These are phyloP conservation scores for Acleris holmiana DNA, from an alignment of 2,888 invertebrate species.

Conservation along the genomic window DNA sequence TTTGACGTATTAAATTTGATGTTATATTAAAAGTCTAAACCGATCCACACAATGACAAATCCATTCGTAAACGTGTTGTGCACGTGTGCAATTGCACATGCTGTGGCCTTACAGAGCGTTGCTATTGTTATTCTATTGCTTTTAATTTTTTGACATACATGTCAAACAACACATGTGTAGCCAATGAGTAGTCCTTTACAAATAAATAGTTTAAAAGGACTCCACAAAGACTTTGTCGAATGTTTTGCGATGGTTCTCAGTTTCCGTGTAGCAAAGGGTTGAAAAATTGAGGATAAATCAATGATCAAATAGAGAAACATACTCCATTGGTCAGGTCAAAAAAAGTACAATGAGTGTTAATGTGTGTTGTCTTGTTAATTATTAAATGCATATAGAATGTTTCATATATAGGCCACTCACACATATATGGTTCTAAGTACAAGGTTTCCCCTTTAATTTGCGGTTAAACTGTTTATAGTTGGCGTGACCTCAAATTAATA, in stretches of 20 bases:
- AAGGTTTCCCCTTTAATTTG: neutral
- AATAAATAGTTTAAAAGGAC: conserved; percentile 10
- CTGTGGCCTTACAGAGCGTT: conserved; percentile 38
- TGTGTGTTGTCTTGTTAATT: no score
- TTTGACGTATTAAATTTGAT: no score
- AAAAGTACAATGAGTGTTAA: no score
- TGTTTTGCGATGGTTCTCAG: no score
- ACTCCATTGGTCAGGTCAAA: no score
- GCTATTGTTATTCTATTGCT: no score
- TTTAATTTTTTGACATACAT: conserved; percentile 15
- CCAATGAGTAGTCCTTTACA: conserved; percentile 25
- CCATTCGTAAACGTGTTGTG: conserved; percentile 46
- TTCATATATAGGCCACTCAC: conserved; percentile 2
- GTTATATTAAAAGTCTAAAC: neutral
- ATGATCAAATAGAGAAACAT: no score
- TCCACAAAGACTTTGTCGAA: no score
- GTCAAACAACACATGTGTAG: conserved; percentile 20
- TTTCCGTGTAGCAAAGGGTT: no score
- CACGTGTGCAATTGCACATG: conserved; percentile 58
- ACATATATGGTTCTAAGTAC: conserved; percentile 3
- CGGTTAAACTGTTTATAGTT: neutral
- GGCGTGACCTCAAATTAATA: neutral
- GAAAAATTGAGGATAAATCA: no score
- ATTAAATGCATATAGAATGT: no score
- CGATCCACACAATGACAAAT: neutral